Percentiles rank a stretch among this genome's conserved stretches.
Conservation (phyloP, 1,140 invertebrate species). For the Aphis craccivora region DNA sequence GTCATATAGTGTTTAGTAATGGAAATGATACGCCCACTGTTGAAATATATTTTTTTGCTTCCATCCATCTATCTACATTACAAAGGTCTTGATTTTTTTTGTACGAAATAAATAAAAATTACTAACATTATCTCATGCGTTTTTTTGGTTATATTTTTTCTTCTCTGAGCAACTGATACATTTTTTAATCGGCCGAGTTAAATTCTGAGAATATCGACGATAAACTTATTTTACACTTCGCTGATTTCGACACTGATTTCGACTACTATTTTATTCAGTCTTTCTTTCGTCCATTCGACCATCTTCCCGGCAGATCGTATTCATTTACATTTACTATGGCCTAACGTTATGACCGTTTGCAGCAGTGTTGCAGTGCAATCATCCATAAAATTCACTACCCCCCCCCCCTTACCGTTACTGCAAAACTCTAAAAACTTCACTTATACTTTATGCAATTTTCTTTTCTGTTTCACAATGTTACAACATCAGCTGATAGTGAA, state of each 20-base stretch:
- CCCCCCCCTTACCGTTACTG: neutral
- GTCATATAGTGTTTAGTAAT: neutral
- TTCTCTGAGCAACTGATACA: neutral
- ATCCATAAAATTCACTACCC: neutral
- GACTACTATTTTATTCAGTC: neutral
- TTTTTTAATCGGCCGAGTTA: slow-evolving; percentile 35
- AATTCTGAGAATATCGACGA: neutral
- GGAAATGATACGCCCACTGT: neutral
- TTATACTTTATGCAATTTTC: neutral
- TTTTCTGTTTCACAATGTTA: neutral
- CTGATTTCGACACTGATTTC: neutral
- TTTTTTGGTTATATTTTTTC: neutral
- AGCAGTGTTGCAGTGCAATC: neutral
- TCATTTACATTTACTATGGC: neutral
- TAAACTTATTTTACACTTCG: slow-evolving; percentile 22
- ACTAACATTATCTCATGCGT: neutral
- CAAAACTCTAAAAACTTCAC: neutral
- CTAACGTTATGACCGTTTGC: neutral
- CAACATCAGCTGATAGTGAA: neutral
- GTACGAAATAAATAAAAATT: neutral
- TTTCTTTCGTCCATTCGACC: neutral
- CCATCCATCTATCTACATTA: slow-evolving; percentile 34
- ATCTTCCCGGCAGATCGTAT: neutral
- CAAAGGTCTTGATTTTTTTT: neutral
- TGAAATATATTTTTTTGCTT: neutral